Percentiles rank a stretch among this genome's conserved stretches.
Evolutionary conservation across 2,113 vertebrate genomes (phyloP).

Genomic region (Ranitomeya imitator): DNA sequence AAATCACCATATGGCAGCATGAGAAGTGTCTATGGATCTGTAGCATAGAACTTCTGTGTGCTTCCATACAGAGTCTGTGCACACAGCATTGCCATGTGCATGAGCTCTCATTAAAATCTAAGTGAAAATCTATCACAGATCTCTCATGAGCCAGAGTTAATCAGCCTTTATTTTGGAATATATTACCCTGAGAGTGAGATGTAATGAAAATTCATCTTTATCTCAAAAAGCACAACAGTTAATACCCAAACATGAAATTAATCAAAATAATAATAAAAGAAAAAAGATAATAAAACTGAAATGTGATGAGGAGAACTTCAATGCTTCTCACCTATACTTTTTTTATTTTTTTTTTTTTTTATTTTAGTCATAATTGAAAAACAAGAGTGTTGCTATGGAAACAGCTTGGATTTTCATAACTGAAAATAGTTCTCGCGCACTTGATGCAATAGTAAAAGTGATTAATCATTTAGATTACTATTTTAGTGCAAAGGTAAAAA

Average conservation of each 20-base stretch:
- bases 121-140: background rate
- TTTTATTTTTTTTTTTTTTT: background rate
- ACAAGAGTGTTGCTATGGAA: conserved; percentile 41
- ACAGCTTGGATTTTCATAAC: conserved; percentile 32
- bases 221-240: background rate
- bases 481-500: conserved; percentile 23
- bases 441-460: conserved; percentile 1
- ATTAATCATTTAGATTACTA: conserved; percentile 49
- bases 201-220: background rate
- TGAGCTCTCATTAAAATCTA: background rate
- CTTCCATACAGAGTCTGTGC: background rate
- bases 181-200: background rate
- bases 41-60: background rate
- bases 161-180: background rate
- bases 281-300: background rate
- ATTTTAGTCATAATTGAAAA: conserved; percentile 28
- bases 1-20: too few relatives aligned
- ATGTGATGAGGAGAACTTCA: background rate
- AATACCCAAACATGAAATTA: background rate
- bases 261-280: background rate
- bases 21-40: too few relatives aligned
- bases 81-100: background rate
- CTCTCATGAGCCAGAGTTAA: background rate
- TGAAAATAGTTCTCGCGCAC: conserved; percentile 25
- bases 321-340: background rate